Conservation (phyloP, 2,888 invertebrate species). For the Cantharis flavilabris region DNA sequence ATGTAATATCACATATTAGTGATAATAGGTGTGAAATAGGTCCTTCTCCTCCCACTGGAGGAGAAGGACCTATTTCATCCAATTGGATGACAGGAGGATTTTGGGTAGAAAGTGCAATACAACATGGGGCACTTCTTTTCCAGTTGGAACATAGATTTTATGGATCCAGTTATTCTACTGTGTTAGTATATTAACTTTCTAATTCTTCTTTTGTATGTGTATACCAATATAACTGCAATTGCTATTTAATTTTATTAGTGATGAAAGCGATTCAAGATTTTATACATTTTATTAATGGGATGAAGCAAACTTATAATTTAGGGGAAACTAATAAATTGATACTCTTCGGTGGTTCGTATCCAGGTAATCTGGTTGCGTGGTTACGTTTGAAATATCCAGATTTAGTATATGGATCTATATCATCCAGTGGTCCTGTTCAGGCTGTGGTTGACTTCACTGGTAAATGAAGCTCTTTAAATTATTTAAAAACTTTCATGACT, state of each 20-base stretch:
- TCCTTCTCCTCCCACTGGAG: too few species aligned
- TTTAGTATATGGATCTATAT: neutral
- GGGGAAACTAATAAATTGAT: neutral
- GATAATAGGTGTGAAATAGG: too few species aligned
- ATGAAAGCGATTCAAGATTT: neutral
- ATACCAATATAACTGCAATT: neutral
- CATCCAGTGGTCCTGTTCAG: neutral
- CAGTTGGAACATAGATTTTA: too few species aligned
- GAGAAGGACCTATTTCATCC: too few species aligned
- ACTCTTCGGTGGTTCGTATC: neutral
- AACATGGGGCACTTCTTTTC: too few species aligned
- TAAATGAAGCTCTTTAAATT: neutral
- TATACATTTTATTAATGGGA: neutral
- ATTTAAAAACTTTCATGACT: too few species aligned
- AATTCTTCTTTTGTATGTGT: neutral
- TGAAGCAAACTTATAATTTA: neutral
- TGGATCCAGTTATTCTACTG: slow-evolving; percentile 67
- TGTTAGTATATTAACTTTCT: slow-evolving; percentile 59
- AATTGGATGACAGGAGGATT: too few species aligned
- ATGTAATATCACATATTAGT: too few species aligned
- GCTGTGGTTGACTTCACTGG: neutral
- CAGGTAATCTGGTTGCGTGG: neutral
- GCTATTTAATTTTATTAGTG: neutral
- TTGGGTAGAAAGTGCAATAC: too few species aligned
- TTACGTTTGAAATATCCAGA: neutral